Evolutionary conservation across 2,113 vertebrate species (phyloP).

Genomic region (Bambusicola thoracicus): DNA sequence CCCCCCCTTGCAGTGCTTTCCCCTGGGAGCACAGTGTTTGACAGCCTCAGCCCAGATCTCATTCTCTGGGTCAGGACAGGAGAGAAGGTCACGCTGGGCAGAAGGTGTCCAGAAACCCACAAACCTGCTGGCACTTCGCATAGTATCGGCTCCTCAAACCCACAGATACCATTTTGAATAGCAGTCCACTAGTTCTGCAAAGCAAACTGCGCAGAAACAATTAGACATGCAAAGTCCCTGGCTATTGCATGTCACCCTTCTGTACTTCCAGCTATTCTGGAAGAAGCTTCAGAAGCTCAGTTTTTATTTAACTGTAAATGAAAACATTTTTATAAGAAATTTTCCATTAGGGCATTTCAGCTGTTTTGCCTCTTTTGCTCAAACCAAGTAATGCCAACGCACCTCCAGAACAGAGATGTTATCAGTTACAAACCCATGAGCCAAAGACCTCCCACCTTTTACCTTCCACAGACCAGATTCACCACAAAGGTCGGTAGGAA

Average conservation of each 20-base stretch:
- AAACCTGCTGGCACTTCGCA: not conserved
- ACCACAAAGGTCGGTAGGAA: not conserved
- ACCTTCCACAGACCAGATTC: not conserved
- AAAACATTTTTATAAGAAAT: not conserved
- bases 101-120: not conserved
- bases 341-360: not conserved
- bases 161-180: rapidly evolving
- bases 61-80: not conserved
- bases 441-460: conserved; percentile 14
- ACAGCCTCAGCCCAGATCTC: not conserved
- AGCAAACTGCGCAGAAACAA: not conserved
- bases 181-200: not conserved
- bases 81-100: not conserved
- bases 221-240: not conserved
- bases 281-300: not conserved
- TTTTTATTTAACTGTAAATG: not conserved
- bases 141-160: not conserved
- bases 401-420: not conserved
- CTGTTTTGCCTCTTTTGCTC: not conserved
- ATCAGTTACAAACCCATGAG: not conserved
- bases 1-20: rapidly evolving
- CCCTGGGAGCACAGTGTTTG: not conserved
- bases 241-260: not conserved
- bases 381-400: not conserved
- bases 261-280: not conserved